Percentiles rank a stretch among this genome's conserved stretches.
phyloP scores from a whole-genome alignment of 2,113 vertebrate species.

The Sylvilagus bachmani region DNA sequence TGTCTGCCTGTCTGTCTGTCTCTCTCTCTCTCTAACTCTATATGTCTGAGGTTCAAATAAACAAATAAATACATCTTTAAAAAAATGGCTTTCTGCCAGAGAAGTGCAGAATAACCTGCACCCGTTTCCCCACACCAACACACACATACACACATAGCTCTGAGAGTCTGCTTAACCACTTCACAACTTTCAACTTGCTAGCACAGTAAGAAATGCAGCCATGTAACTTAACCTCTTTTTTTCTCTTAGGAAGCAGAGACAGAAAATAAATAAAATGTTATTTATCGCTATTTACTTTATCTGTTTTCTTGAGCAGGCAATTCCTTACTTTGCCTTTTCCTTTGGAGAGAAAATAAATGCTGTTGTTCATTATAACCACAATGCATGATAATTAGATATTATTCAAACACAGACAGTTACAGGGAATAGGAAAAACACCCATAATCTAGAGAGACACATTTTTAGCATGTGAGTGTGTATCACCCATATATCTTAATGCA shows the following conservation, averaged over 20 bases:
- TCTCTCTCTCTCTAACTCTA: too few relatives aligned
- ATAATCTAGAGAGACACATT: neutral
- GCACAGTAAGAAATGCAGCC: neutral
- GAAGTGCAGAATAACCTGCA: neutral
- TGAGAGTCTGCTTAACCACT: neutral
- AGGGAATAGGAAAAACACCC: neutral
- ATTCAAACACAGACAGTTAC: neutral
- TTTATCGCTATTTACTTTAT: neutral
- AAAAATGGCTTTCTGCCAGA: neutral
- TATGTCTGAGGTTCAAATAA: too few relatives aligned
- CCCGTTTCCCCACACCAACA: too few relatives aligned
- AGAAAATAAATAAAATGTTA: constrained; percentile 7
- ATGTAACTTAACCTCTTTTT: neutral
- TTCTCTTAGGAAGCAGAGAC: neutral
- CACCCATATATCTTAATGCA: too few relatives aligned
- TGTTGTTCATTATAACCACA: neutral
- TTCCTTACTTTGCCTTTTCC: neutral
- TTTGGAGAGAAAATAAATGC: constrained; percentile 2
- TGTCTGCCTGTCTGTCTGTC: too few relatives aligned
- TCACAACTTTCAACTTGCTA: neutral
- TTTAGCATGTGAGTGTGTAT: neutral
- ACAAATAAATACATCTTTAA: neutral
- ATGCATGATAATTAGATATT: neutral
- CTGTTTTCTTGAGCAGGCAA: neutral
- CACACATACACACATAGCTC: neutral